phyloP scores from a whole-genome alignment of 2,797 vertebrate genomes.

The Falco columbarius region DNA sequence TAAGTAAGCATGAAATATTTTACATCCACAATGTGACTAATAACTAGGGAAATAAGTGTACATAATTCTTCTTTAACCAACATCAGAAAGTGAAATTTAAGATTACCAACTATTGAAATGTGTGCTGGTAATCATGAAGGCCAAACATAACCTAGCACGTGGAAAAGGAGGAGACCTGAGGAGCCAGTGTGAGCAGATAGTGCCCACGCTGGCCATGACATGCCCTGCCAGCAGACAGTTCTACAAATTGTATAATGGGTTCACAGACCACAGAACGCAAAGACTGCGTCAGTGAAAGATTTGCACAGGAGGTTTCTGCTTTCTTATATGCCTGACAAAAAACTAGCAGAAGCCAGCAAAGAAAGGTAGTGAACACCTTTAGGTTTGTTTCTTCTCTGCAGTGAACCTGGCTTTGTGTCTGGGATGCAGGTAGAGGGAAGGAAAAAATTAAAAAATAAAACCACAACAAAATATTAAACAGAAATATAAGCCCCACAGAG shows the following conservation, averaged over 20 bases:
- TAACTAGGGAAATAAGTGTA: background rate
- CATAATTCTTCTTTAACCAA: background rate
- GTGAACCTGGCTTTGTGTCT: background rate
- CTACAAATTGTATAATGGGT: background rate
- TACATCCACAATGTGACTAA: background rate
- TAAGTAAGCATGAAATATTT: background rate
- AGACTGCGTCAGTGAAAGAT: background rate
- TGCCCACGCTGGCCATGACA: accelerated
- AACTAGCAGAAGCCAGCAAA: background rate
- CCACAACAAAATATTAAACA: background rate
- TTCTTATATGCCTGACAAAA: background rate
- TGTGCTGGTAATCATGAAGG: background rate
- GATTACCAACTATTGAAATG: background rate
- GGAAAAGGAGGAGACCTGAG: background rate
- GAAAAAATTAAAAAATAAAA: background rate
- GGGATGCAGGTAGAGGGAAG: background rate
- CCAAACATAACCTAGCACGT: background rate
- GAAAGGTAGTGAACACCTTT: background rate
- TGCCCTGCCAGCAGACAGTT: background rate
- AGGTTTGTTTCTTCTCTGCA: background rate
- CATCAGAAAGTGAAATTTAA: background rate
- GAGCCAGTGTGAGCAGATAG: background rate
- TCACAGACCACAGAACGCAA: background rate
- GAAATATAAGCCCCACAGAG: background rate
- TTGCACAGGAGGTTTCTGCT: background rate